Conservation (phyloP, 2,888 invertebrate species). For the Ophion costatus region DNA sequence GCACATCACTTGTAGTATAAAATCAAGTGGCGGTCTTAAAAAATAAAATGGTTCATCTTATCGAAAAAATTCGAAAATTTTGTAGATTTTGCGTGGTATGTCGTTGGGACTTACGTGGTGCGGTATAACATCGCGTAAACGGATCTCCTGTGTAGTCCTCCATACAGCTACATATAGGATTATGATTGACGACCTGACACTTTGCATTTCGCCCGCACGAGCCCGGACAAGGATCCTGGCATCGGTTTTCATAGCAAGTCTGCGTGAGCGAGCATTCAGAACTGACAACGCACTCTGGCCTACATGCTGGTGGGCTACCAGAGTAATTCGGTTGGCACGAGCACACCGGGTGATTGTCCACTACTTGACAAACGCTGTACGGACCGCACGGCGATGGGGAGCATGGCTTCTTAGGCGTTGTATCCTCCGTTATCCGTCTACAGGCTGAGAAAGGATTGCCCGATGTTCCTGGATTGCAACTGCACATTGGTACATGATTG, state of each 20-base stretch:
- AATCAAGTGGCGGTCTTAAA: too few relatives aligned
- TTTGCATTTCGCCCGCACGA: constrained; percentile 92
- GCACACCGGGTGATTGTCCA: constrained; percentile 89
- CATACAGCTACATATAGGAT: constrained; percentile 92
- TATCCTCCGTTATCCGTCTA: constrained; percentile 82
- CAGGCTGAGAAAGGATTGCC: constrained; percentile 90
- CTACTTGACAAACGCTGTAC: constrained; percentile 89
- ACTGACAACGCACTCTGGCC: constrained; percentile 92
- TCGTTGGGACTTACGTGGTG: constrained; percentile 84
- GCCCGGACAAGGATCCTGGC: constrained; percentile 91
- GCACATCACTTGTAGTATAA: too few relatives aligned
- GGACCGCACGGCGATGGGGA: constrained; percentile 92
- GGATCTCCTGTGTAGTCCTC: constrained; percentile 91
- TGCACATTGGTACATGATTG: constrained; percentile 90
- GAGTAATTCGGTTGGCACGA: constrained; percentile 89
- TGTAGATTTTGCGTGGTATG: background rate
- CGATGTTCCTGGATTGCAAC: constrained; percentile 88
- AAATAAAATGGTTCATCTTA: too few relatives aligned
- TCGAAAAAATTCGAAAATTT: background rate
- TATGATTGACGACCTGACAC: constrained; percentile 92
- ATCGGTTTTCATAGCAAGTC: constrained; percentile 91
- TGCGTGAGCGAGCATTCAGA: constrained; percentile 91
- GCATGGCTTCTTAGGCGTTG: constrained; percentile 84
- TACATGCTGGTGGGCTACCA: constrained; percentile 91
- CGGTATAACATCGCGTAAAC: constrained; percentile 85